These are phyloP conservation scores for Steinernema carpocapsae DNA, from an alignment of 2,888 invertebrate species.

Conservation along the genomic window DNA sequence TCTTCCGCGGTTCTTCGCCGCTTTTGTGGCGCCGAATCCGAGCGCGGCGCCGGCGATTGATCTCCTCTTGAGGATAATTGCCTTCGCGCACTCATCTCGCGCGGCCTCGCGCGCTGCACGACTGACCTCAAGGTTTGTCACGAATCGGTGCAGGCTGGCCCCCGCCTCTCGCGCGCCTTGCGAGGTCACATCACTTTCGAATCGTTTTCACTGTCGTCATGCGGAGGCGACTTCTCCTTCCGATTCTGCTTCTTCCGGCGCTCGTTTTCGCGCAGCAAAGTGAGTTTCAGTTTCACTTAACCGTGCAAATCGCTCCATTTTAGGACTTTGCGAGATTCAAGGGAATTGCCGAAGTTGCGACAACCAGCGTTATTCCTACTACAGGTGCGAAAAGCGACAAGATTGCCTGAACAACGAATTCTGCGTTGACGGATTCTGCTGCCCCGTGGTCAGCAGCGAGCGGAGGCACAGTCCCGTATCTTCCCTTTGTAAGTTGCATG, in stretches of 20 bases:
- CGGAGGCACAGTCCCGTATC: conserved; percentile 23
- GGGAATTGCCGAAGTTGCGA: conserved; percentile 42
- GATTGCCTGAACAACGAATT: conserved; percentile 46
- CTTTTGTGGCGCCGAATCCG: conserved; percentile 18
- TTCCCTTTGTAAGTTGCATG: conserved; percentile 10
- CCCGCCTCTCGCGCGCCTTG: conserved; percentile 3
- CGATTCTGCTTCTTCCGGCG: not conserved
- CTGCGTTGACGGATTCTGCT: conserved; percentile 49
- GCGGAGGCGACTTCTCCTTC: conserved; percentile 22
- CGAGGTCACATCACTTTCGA: conserved; percentile 34
- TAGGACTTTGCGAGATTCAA: conserved; percentile 44
- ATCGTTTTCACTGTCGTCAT: conserved; percentile 23
- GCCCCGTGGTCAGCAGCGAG: conserved; percentile 36
- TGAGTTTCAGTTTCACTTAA: not conserved
- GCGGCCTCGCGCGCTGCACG: not conserved
- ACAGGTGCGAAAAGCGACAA: conserved; percentile 39
- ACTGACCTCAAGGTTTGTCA: conserved; percentile 24
- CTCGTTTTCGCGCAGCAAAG: conserved; percentile 2
- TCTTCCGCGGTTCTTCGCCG: conserved; percentile 1
- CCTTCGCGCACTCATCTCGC: conserved; percentile 20
- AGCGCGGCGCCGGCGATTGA: not conserved
- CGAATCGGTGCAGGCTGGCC: conserved; percentile 24
- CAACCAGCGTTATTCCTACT: conserved; percentile 43
- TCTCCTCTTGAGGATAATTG: conserved; percentile 11
- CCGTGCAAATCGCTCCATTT: not conserved